These are phyloP conservation scores for Acanthopagrus latus DNA, from an alignment of 2,797 vertebrate genomes.

Conservation along the genomic window DNA sequence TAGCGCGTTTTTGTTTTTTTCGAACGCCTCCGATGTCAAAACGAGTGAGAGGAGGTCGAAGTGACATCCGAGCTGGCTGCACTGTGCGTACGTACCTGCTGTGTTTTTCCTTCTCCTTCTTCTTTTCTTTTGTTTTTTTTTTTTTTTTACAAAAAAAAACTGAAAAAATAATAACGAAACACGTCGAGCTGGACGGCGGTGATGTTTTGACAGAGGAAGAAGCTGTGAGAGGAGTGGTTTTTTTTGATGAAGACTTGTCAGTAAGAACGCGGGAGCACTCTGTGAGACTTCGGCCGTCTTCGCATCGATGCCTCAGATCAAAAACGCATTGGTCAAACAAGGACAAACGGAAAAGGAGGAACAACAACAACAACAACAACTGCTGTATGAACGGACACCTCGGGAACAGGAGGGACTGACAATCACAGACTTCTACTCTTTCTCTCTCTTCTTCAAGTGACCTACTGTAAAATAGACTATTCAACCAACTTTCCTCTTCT, in stretches of 20 bases:
- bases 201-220: constrained; percentile 44
- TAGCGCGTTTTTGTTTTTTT: constrained; percentile 14
- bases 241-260: constrained; percentile 48
- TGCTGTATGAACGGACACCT: constrained; percentile 67
- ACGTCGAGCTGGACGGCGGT: constrained; percentile 47
- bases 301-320: constrained; percentile 44
- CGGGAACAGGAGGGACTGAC: constrained; percentile 77
- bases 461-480: constrained; percentile 80
- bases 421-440: constrained; percentile 82
- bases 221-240: constrained; percentile 39
- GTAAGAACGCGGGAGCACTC: constrained; percentile 37
- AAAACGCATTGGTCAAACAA: constrained; percentile 26
- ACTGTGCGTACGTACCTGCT: constrained; percentile 54
- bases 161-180: constrained; percentile 30
- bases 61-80: constrained; percentile 56
- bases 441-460: constrained; percentile 82
- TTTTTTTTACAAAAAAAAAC: background rate
- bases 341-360: constrained; percentile 19
- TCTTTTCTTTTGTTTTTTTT: background rate
- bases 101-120: constrained; percentile 43
- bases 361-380: constrained; percentile 62
- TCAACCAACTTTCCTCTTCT: constrained; percentile 77
- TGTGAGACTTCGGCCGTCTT: constrained; percentile 34
- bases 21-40: constrained; percentile 56
- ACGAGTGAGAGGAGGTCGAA: constrained; percentile 29